Conservation (phyloP, 1,140 invertebrate genomes). For the Leucophenga varia region DNA sequence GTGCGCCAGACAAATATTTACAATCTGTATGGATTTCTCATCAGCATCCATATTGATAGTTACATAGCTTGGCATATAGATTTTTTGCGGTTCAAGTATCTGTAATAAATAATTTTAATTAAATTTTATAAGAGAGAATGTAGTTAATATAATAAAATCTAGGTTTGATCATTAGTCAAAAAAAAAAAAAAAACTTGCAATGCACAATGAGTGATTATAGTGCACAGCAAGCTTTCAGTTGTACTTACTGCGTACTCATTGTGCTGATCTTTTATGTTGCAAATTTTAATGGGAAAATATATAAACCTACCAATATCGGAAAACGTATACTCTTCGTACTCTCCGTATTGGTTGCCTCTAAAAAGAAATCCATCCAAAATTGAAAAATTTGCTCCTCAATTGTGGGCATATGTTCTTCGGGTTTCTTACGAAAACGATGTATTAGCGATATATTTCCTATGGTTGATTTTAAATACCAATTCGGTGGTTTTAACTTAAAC, state of each 20-base stretch:
- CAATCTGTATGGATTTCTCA: conserved; percentile 85
- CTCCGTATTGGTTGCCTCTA: conserved; percentile 79
- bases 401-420: conserved; percentile 65
- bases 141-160: conserved; percentile 3
- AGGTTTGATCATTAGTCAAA: too few relatives aligned
- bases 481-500: conserved; percentile 97
- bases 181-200: too few relatives aligned
- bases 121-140: conserved; percentile 5
- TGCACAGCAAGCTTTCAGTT: too few relatives aligned
- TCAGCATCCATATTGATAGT: conserved; percentile 93
- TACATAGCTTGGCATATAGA: conserved; percentile 92
- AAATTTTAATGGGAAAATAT: not conserved
- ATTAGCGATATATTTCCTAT: conserved; percentile 97
- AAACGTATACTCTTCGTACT: conserved; percentile 82
- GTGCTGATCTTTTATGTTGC: not conserved
- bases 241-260: too few relatives aligned
- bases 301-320: conserved; percentile 64
- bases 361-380: conserved; percentile 99
- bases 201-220: too few relatives aligned
- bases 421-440: conserved; percentile 85
- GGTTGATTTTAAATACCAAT: conserved; percentile 98
- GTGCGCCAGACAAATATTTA: conserved; percentile 78
- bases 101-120: conserved; percentile 47
- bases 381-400: conserved; percentile 87
- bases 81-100: conserved; percentile 91